Base-by-base conservation (phyloP, 1,140 invertebrate genomes). In the Drosophila cardini region DNA sequence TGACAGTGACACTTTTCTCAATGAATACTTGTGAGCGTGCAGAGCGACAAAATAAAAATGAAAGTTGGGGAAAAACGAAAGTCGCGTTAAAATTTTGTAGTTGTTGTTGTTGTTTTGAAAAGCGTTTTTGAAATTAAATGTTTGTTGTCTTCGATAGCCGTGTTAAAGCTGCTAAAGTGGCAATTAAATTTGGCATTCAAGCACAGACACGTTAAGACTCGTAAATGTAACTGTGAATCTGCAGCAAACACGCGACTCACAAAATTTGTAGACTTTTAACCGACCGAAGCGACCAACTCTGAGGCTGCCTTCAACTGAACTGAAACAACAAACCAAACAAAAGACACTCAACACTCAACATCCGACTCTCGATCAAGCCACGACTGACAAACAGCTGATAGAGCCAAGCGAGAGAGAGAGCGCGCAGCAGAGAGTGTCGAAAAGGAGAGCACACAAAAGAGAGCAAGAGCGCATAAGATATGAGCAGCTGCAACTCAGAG, bases 181-280 rank as follows among this genome's bases (percentile, higher is more conserved):
- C 71, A 84, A 87, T 89, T 87, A 87, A 89, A 89, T 89, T 87
- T 87, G 84, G 84, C 84, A 87, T 87, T 87, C 84, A 87, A 87
- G 84, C 84, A 80, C 76, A 74, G 65, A 87, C 84, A 72, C 56
- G 81, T 72, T 82, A 48, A 52, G 30, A 34, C 48, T 52, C 48
- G 84, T 15, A 40, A 70, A 26, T 63, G 56, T 89, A 87, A 87
- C 83, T 87, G 83, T 87, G 82, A 83, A 87, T 50, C 46, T 77
- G 48, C 63, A 38, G 52, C 38, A 52, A 52, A 58, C 46, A 78
- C 70, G 64, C 74, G 43, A 53, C 8, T 5, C 26, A 57, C 18
- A 15, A 26, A 32, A n/a, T n/a, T n/a, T n/a, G n/a, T n/a, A n/a
- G 40, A 57, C 72, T 40, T 26, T 16, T 52, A 57, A 69, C 40